Conservation (phyloP, 2,888 invertebrate genomes). For the Nezara viridula region DNA sequence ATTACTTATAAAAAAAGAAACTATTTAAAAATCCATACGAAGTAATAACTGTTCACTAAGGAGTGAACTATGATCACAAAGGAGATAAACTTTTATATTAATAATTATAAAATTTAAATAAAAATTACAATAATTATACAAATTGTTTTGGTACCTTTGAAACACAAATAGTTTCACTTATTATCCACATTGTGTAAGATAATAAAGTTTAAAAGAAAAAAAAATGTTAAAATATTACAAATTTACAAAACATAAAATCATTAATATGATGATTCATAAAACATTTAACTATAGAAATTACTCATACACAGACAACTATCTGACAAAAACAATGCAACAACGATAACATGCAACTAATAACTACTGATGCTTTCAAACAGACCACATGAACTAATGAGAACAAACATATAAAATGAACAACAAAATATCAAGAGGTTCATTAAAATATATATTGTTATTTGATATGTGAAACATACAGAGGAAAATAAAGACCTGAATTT, state of each 20-base stretch:
- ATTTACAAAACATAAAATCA: background rate
- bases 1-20: too few species aligned
- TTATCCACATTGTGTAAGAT: too few species aligned
- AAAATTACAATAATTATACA: too few species aligned
- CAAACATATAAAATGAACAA: background rate
- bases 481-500: background rate
- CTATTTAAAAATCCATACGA: too few species aligned
- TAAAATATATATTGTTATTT: background rate
- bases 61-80: too few species aligned
- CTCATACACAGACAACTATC: background rate
- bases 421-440: background rate
- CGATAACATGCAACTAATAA: background rate
- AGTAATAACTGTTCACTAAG: too few species aligned
- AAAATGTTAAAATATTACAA: background rate
- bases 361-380: constrained; percentile 4
- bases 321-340: background rate
- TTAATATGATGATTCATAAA: background rate
- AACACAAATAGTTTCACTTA: background rate
- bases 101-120: too few species aligned
- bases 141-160: too few species aligned
- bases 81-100: too few species aligned
- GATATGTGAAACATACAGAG: background rate
- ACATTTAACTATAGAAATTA: background rate
- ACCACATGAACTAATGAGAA: background rate
- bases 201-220: too few species aligned